Conservation (phyloP, 1,140 invertebrate genomes). For the Drosophila pallidifrons region DNA sequence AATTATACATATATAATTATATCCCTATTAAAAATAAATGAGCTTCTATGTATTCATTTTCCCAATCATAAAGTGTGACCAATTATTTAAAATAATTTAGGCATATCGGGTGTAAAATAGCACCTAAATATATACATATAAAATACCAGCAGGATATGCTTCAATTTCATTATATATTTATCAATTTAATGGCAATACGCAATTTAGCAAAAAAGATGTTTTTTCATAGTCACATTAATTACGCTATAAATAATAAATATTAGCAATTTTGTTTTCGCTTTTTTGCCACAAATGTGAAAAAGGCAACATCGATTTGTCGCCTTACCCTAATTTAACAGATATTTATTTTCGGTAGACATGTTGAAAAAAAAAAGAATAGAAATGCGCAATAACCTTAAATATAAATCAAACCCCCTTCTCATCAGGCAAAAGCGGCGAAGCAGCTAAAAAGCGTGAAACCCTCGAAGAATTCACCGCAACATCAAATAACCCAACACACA, state of each 20-base stretch:
- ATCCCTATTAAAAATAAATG: too few species aligned
- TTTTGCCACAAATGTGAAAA: neutral
- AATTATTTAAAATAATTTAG: too few species aligned
- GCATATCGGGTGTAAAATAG: too few species aligned
- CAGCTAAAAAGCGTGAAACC: constrained; percentile 43
- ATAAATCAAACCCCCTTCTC: constrained; percentile 33
- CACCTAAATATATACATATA: too few species aligned
- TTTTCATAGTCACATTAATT: neutral
- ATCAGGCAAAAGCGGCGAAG: neutral
- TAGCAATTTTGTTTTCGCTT: neutral
- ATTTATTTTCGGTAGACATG: constrained; percentile 26
- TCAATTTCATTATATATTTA: too few species aligned
- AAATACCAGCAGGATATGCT: too few species aligned
- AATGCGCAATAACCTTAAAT: constrained; percentile 64
- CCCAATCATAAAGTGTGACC: too few species aligned
- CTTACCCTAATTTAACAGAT: constrained; percentile 12
- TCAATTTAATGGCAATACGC: too few species aligned
- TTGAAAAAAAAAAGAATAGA: constrained; percentile 19
- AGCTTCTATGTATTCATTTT: too few species aligned
- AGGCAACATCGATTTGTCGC: constrained; percentile 29
- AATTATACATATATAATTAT: too few species aligned
- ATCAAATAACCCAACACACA: constrained; percentile 30
- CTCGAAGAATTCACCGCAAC: constrained; percentile 43
- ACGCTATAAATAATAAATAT: neutral
- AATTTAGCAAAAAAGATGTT: neutral